Evolutionary conservation across 2,113 vertebrate species (phyloP), one percentile per base, ranked within the genome.

Genomic region (Nycticryphes semicollaris): DNA sequence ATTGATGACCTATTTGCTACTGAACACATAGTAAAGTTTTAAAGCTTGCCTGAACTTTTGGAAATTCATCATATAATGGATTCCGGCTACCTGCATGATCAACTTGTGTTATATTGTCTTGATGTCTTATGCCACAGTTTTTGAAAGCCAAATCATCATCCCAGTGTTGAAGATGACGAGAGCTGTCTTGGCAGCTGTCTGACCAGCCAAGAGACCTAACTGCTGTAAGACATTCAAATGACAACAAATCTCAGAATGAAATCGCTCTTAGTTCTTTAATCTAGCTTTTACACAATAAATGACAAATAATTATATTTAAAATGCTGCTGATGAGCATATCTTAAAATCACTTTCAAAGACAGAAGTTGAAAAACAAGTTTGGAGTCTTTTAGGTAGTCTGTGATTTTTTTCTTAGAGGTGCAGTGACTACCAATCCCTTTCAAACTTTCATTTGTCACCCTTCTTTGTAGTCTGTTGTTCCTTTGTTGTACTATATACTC

Each of bases 131-230:
- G 92, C 53, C 85, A 93, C 54, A 86, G 45, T 73, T 59, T 85
- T 82, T 80, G 47, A 83, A 79, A 87, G n/a, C 41, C 31, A 72
- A 62, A 73, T 87, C 41, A 14, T 85, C n/a, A 41, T 43, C 12
- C 51, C 15, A 18, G 48, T 45, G 59, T 45, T 83, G 72, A 85
- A 53, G 59, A 23, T 76, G 87, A 87, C 0, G 19, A 80, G 67
- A 94, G 12, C 31, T 83, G 53, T 88, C 41, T 69, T 86, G 85
- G 59, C 96, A 96, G 92, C 85, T 95, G n/a, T 68, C 85, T 85
- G 75, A 69, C 57, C 66, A 79, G n/a, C 62, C 62, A 48, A 47
- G 47, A 43, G 53, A 63, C 45, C 22, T 25, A 54, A 39, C 48
- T 79, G 57, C 27, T 2, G 0, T 37, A 60, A 81, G 53, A 69